phyloP scores from a whole-genome alignment of 2,113 vertebrate genomes.

The Oreochromis aureus region DNA sequence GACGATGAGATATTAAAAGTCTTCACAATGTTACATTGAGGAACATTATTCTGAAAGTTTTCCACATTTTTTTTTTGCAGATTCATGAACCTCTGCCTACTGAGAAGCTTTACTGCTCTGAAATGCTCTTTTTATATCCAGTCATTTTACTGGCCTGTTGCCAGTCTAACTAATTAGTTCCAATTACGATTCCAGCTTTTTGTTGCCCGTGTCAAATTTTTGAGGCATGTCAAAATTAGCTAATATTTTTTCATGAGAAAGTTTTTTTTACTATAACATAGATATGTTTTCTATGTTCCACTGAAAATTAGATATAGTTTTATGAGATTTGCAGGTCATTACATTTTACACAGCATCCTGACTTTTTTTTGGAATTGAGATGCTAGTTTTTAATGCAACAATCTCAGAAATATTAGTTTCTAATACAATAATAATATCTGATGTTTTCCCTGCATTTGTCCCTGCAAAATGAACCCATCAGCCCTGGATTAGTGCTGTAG shows the following conservation, averaged over 20 bases:
- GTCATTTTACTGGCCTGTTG: neutral
- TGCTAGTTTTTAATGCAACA: neutral
- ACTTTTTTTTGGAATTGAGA: neutral
- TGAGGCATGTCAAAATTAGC: neutral
- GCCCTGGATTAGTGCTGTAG: neutral
- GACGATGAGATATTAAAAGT: neutral
- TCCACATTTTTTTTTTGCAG: neutral
- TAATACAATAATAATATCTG: neutral
- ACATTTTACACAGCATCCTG: neutral
- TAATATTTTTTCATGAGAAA: neutral
- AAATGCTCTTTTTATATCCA: neutral
- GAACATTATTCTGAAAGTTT: neutral
- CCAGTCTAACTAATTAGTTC: neutral
- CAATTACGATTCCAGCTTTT: neutral
- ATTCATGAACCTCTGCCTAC: neutral
- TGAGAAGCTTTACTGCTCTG: neutral
- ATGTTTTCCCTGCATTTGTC: neutral
- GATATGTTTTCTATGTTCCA: neutral
- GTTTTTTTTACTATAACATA: neutral
- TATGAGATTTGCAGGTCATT: neutral
- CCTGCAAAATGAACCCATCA: neutral
- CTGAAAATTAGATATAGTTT: neutral
- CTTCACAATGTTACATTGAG: neutral
- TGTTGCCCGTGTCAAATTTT: neutral
- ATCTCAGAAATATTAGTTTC: neutral